These are phyloP conservation scores for Tolmerus cingulatus DNA, from an alignment of 2,888 invertebrate genomes.

Conservation along the genomic window DNA sequence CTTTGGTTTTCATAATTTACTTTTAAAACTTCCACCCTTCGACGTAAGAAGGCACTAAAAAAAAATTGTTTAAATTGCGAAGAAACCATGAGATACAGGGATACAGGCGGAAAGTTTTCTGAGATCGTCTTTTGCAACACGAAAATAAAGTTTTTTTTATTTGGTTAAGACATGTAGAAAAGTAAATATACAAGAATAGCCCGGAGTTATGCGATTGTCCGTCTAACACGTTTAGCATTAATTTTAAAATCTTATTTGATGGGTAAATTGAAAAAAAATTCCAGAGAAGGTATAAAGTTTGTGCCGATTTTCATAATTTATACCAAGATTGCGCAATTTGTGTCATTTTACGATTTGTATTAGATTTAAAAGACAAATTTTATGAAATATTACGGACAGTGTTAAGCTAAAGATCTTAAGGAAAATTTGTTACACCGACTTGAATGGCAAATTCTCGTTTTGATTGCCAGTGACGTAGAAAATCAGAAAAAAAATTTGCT, in stretches of 20 bases:
- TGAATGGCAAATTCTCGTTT: background rate
- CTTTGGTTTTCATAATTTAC: constrained; percentile 48
- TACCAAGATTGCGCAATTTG: background rate
- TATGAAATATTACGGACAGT: background rate
- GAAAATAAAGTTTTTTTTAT: constrained; percentile 1
- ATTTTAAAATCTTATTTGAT: background rate
- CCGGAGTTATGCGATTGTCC: background rate
- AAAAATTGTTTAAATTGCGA: background rate
- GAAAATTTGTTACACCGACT: background rate
- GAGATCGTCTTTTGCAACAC: background rate
- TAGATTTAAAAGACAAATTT: background rate
- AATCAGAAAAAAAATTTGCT: background rate
- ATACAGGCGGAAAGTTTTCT: background rate
- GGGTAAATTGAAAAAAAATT: constrained; percentile 15
- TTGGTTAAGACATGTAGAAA: background rate
- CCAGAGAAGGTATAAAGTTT: background rate
- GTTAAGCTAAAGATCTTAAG: background rate
- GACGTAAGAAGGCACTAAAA: constrained; percentile 12
- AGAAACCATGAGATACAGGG: constrained; percentile 6
- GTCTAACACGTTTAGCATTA: constrained; percentile 11
- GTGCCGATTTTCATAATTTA: background rate
- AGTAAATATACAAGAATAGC: background rate
- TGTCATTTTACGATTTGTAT: background rate
- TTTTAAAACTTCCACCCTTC: constrained; percentile 42
- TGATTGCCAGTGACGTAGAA: background rate